These are phyloP conservation scores for Oryctes rhinoceros DNA, from an alignment of 1,140 invertebrate genomes.

Conservation along the genomic window DNA sequence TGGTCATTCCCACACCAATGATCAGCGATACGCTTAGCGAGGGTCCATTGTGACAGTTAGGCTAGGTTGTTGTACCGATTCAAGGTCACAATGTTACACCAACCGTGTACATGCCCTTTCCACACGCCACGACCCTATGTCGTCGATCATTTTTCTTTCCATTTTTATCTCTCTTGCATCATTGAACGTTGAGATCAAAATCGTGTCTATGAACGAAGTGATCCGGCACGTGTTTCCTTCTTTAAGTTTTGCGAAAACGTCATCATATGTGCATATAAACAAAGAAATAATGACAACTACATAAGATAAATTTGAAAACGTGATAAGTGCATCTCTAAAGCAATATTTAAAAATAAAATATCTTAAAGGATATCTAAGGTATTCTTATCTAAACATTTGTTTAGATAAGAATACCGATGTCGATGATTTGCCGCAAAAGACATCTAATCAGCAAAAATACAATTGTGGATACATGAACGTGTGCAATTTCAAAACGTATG, in stretches of 20 bases:
- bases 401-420: neutral
- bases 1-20: constrained; percentile 29
- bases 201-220: neutral
- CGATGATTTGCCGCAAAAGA: neutral
- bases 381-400: no score
- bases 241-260: constrained; percentile 7
- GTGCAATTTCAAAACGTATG: no score
- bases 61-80: constrained; percentile 27
- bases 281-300: neutral
- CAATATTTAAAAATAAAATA: constrained; percentile 3
- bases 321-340: neutral
- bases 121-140: constrained; percentile 19
- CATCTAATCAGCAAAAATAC: neutral
- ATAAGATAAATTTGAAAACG: constrained; percentile 6
- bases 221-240: constrained; percentile 18
- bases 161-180: neutral
- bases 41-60: constrained; percentile 32
- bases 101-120: constrained; percentile 19
- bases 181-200: neutral
- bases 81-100: constrained; percentile 32
- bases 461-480: no score
- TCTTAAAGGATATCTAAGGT: neutral
- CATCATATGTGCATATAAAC: neutral
- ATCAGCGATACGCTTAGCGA: constrained; percentile 20
- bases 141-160: neutral